phyloP scores from a whole-genome alignment of 64 coral and sea anemone genomes.

The Anthopleura sola region DNA sequence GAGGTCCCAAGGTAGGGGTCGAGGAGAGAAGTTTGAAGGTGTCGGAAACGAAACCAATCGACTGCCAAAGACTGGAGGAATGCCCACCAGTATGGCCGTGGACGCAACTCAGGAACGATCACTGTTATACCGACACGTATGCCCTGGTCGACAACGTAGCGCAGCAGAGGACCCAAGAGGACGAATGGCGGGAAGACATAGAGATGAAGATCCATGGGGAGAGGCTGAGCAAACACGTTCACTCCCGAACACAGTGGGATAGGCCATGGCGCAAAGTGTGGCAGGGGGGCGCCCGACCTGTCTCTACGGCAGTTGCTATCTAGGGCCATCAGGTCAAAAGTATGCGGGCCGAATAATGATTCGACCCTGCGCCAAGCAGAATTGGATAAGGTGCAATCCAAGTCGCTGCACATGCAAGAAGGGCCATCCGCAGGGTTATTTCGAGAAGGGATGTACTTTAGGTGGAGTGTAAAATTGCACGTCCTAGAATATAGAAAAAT shows the following conservation, averaged over 20 bases:
- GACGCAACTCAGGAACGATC: background rate
- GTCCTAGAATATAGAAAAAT: background rate
- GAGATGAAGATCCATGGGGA: background rate
- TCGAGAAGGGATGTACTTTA: slow-evolving; percentile 31
- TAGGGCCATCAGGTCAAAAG: slow-evolving; percentile 51
- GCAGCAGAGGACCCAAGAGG: slow-evolving; percentile 27
- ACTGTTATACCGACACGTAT: background rate
- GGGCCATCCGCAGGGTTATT: slow-evolving; percentile 37
- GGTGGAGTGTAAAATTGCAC: background rate
- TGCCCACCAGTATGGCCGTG: background rate
- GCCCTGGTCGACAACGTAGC: background rate
- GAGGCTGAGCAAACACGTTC: slow-evolving; percentile 33
- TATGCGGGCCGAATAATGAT: slow-evolving; percentile 42
- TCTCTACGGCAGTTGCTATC: slow-evolving; percentile 10
- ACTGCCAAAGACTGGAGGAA: background rate
- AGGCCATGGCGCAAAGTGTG: slow-evolving; percentile 10
- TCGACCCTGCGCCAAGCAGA: slow-evolving; percentile 8
- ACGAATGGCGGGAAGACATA: slow-evolving; percentile 40
- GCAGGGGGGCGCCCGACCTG: background rate
- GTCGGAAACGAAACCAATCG: too few relatives aligned
- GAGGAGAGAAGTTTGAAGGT: background rate
- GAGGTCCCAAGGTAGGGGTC: slow-evolving; percentile 16
- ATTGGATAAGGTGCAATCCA: slow-evolving; percentile 20
- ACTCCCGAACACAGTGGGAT: slow-evolving; percentile 26
- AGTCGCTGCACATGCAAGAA: slow-evolving; percentile 21